Evolutionary conservation across 2,113 vertebrate genomes (phyloP), one percentile per base, ranked within the genome.

Genomic region (Buteo buteo): DNA sequence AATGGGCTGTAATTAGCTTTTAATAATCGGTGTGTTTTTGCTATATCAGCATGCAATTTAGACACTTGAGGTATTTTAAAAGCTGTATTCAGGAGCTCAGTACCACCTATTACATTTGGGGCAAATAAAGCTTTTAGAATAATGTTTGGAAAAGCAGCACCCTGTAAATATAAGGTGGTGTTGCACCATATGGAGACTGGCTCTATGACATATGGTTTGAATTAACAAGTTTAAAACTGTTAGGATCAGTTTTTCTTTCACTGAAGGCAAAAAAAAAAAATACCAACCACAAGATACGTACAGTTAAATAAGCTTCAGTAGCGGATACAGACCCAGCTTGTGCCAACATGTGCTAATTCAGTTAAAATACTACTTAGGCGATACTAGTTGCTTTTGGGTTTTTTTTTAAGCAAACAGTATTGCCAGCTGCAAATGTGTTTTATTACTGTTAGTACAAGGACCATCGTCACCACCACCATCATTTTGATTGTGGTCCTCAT

Each of bases 201-300:
- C 79, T 98, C 89, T 98, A 97, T 98, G 97, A 97, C 98, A 98
- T 98, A 98, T 98, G 98, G 98, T 98, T 98, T 98, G 98, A 98
- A 98, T 98, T 98, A 98, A 98, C 98, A 98, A 98, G 98, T 98
- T 98, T 98, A 97, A 98, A 98, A 98, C 98, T 98, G 98, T 98
- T 98, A 98, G 97, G 98, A 98, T 98, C 98, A 98, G 98, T 98
- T 98, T 98, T 98, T 98, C 98, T 98, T 98, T 98, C 98, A 98
- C 98, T 96, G 97, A 97, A 98, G 95, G 94, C 82, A 97, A 96
- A 97, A 71, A 65, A 58, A 38, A 52, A 28, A 10, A 66, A 65
- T 22, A 7, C 0, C 54, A 65, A 42, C 17, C 93, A 96, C 94
- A 98, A 98, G 97, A 97, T 98, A 96, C 67, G 59, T 96, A 85